phyloP scores from a whole-genome alignment of 1,140 invertebrate species.

The Drosophila sp. region DNA sequence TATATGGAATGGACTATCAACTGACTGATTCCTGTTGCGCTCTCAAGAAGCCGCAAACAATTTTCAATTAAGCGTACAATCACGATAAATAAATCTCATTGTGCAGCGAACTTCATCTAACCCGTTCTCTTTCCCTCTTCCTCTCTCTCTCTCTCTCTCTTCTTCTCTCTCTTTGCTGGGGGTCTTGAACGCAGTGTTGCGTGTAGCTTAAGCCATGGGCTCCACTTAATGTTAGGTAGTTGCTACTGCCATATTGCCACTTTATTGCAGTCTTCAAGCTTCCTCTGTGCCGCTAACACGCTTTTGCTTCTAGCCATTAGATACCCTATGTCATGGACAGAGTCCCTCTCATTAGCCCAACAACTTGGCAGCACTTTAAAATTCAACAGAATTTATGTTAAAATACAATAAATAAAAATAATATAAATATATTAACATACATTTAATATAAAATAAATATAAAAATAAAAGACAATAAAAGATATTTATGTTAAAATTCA shows the following conservation, averaged over 20 bases:
- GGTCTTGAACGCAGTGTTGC: not conserved
- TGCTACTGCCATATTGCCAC: conserved; percentile 49
- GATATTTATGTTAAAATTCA: no score
- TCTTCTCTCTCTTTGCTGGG: not conserved
- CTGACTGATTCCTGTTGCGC: conserved; percentile 54
- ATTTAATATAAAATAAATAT: no score
- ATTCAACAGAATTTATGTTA: no score
- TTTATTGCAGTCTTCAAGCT: conserved; percentile 60
- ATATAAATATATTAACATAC: no score
- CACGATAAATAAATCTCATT: conserved; percentile 82
- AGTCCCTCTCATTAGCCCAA: not conserved
- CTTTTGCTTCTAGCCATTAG: conserved; percentile 72
- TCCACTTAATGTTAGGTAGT: conserved; percentile 32
- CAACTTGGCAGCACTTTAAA: not conserved
- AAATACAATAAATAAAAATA: no score
- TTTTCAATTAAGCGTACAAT: conserved; percentile 82
- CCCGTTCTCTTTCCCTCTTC: conserved; percentile 1
- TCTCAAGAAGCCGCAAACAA: conserved; percentile 57
- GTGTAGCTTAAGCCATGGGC: conserved; percentile 55
- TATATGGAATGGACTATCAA: conserved; percentile 40
- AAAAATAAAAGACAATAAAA: no score
- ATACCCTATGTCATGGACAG: conserved; percentile 4
- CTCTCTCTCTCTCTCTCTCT: not conserved
- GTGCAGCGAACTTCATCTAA: conserved; percentile 51
- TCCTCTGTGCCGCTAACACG: conserved; percentile 66